phyloP scores from a whole-genome alignment of 2,888 invertebrate species.

The Noctua fimbriata region DNA sequence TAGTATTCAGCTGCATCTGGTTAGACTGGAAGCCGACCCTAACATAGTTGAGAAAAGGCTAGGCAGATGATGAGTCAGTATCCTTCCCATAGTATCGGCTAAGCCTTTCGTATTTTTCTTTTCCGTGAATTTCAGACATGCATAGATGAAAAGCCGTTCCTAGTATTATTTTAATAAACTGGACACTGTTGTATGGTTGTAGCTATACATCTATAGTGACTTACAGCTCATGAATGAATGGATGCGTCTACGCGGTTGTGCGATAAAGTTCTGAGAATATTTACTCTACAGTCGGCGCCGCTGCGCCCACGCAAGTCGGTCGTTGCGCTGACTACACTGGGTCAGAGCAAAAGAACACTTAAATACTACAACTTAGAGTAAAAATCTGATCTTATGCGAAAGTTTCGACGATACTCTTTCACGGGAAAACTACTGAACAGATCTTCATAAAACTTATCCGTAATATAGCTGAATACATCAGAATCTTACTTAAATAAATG shows the following conservation, averaged over 20 bases:
- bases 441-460: neutral
- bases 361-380: slow-evolving; percentile 11
- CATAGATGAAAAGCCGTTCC: slow-evolving; percentile 70
- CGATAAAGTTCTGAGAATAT: slow-evolving; percentile 86
- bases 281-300: slow-evolving; percentile 84
- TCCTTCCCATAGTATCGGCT: slow-evolving; percentile 60
- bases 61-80: too few species aligned
- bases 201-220: slow-evolving; percentile 59
- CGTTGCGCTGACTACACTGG: slow-evolving; percentile 67
- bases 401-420: neutral
- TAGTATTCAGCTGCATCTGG: too few species aligned
- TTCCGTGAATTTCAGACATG: slow-evolving; percentile 59
- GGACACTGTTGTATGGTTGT: slow-evolving; percentile 62
- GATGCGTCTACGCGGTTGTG: slow-evolving; percentile 75
- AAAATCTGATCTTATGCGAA: slow-evolving; percentile 1
- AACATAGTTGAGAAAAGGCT: too few species aligned
- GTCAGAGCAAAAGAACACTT: slow-evolving; percentile 63
- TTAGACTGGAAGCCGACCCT: too few species aligned
- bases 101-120: slow-evolving; percentile 68
- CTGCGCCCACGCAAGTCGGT: slow-evolving; percentile 74
- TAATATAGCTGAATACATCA: neutral
- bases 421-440: neutral
- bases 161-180: slow-evolving; percentile 59
- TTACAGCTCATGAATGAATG: slow-evolving; percentile 84
- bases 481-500: too few species aligned